Base-by-base conservation (phyloP, 2,888 invertebrate genomes). In the Neoaliturus tenellus region DNA sequence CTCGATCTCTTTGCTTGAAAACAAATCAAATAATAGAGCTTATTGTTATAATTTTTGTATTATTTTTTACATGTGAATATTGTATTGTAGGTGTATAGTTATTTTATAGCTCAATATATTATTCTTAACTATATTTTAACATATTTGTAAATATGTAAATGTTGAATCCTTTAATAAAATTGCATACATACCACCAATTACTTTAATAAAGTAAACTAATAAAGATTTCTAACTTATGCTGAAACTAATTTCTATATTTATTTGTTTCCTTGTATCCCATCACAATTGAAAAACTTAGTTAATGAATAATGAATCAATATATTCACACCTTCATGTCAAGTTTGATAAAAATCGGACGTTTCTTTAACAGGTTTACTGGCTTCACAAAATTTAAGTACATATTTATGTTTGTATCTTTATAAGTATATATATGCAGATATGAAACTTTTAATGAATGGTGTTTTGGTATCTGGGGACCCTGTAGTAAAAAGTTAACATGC, bases 111-210 rank as follows among this genome's bases (percentile, higher is more conserved):
- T 78, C 78, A 78, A 55, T 55, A 78, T 35, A 48, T 48, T 25
- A 48, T 31, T 48, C 25, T 78, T 78, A 51, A 78, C 17, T 33
- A 28, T 78, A 78, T 31, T 78, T 78, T 78, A 78, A 78, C 78
- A 78, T 75, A 75, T 78, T 78, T 78, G 78, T 78, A 78, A 35
- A 78, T 55, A 78, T 78, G 78, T 78, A 78, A 51, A 78, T 55
- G 55, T 55, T 75, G n/a, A 55, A 6, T 78, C 39, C 25, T 44
- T 41, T 5, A 33, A 5, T 33, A 55, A 78, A 78, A n/a, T n/a
- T 78, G 55, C 55, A 78, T 5, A 55, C 78, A 78, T 55, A 78
- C 55, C 78, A 75, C 5, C 31, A 78, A 33, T 55, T 55, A 28
- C 44, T 39, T 78, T 55, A 51, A 51, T 55, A 28, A 51, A 55